Evolutionary conservation across 2,888 invertebrate genomes (phyloP), one percentile per base, ranked within the genome.

Genomic region (Desoria tigrina): DNA sequence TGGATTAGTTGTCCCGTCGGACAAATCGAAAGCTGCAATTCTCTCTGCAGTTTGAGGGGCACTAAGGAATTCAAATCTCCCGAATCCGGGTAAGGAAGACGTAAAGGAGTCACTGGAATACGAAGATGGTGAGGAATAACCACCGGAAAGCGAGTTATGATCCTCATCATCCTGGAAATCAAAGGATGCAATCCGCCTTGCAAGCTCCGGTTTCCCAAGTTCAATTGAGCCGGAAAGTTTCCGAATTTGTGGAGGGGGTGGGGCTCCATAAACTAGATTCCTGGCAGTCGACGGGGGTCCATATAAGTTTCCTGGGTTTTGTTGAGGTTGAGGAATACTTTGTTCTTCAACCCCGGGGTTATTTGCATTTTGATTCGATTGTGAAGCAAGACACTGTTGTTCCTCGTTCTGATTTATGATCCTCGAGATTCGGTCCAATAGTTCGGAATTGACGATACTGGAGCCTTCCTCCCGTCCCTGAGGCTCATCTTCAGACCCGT

Each of bases 321-420:
- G 21, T 26, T 57, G 23, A 26, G 26, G 2, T 14, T 23, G 23
- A 42, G 60, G 6, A 50, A 18, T 9, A 42, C 28, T 14, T 51
- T 51, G n/a, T 42, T 27, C 27, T 32, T 55, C 21, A 50, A 55
- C 18, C n/a, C 56, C 42, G 24, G 9, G 6, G n/a, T 23, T 51
- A 11, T 23, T 1, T 18, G 11, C 21, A 28, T 56, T 37, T 24
- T 24, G 42, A 11, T 14, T 42, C 16, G 37, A n/a, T n/a, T n/a
- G n/a, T n/a, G n/a, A n/a, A n/a, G n/a, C n/a, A n/a, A n/a, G n/a
- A n/a, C n/a, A n/a, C n/a, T n/a, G n/a, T 57, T 53, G 1, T 50
- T 50, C n/a, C 56, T 50, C 64, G 56, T 71, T 71, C 54, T 68
- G 66, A 37, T 60, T 64, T 24, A 71, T 64, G 1, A 71, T 71